Base-by-base conservation (phyloP, 2,888 invertebrate genomes). In the Melinopterus prodromus region DNA sequence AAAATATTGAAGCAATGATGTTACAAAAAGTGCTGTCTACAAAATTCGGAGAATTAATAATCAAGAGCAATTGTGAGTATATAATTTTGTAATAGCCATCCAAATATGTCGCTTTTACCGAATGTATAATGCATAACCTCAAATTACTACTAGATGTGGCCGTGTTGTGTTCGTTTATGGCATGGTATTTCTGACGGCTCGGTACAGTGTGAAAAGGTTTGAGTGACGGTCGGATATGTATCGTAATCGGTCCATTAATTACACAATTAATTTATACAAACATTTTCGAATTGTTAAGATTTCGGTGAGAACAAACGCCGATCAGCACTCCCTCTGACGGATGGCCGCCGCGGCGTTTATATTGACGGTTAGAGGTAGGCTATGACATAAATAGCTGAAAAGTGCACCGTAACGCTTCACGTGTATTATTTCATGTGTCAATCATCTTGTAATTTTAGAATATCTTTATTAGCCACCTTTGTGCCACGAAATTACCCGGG, bases 401-500 rank as follows among this genome's bases (percentile, higher is more conserved):
- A 69, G n/a, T 76, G 79, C 79, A 37, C 16, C 16, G 79, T 79
- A 79, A 79, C 37, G 76, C 37, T 71, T 71, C 79, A 36, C 70
- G 76, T 37, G 76, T 79, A 79, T 76, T 79, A 79, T 79, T 79
- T 76, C 71, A 76, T 37, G 36, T 79, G 79, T 79, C 79, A 76
- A 79, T 79, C 79, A 79, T 79, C 76, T 76, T 37, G 69, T 71
- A 70, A 79, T 79, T 79, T 76, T 79, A 76, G 79, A 79, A 79
- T 76, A 76, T 76, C 79, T 79, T 76, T 79, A 79, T 79, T 79
- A 76, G 76, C 79, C 76, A 76, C 79, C 79, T 79, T 79, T 79
- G 76, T 79, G 70, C 37, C 70, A 16, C 38, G 76, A 76, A 76
- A 79, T 79, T 79, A 76, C 71, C 76, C 71, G 74, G 79, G 70